Evolutionary conservation across 2,888 invertebrate species (phyloP), one percentile per base, ranked within the genome.

Genomic region (Marronus borbonicus): DNA sequence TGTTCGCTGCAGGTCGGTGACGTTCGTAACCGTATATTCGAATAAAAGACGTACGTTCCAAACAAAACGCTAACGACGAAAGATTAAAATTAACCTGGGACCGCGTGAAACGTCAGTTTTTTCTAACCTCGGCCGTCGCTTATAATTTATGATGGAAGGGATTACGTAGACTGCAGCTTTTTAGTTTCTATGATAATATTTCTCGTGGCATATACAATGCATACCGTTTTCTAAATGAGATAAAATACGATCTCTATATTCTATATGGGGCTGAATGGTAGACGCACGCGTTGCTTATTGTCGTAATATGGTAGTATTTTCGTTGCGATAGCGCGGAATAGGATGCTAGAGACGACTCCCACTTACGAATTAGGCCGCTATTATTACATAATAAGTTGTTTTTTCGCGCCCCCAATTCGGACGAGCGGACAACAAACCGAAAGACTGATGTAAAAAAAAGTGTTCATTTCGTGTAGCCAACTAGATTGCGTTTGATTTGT

Each of bases 81-180:
- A 75, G 28, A 58, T 75, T 65, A 75, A 78, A 78, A 78, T 75
- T 75, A 77, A 77, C 77, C 70, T 77, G 77, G 31, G 62, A 49
- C 44, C 70, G 31, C 39, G 76, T 28, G 24, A 49, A 12, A 60
- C 78, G 83, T 80, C 75, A 44, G 81, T 79, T 81, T 80, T 81
- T 83, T 80, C 77, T 83, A 83, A 76, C 62, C 76, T 80, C 83
- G 77, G 52, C 64, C 70, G 44, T 49, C 72, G 80, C 58, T 77
- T 75, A 79, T 79, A 80, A 82, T 80, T 82, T 81, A 82, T 82
- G 82, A 82, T 78, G 83, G 82, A 81, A 83, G 84, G 82, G 82
- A 82, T 82, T 82, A 83, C 83, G 82, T 82, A 82, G 82, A 80
- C 81, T 81, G 81, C 80, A 81, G 80, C 70, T 70, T 81, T 80